Conservation (phyloP, 2,113 vertebrate genomes). For the Hucho hucho region DNA sequence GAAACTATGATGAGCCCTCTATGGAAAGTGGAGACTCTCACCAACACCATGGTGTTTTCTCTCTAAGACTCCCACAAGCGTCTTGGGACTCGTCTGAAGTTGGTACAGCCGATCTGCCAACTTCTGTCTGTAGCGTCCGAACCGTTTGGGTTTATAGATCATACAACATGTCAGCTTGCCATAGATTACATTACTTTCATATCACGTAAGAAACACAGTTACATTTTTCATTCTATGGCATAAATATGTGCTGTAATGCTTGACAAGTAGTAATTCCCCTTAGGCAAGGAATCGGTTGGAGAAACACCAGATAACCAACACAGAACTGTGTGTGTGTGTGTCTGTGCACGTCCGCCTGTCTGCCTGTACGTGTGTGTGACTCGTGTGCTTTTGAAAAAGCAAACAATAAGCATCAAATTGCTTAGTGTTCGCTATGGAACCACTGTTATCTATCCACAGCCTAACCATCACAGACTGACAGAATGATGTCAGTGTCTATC, state of each 20-base stretch:
- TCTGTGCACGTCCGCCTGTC: not conserved
- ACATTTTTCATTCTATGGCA: conserved; percentile 11
- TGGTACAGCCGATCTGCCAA: no score
- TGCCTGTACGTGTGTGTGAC: not conserved
- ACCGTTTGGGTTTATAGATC: conserved; percentile 5
- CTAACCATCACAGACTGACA: no score
- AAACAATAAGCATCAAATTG: conserved; percentile 48
- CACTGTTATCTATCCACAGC: conserved; percentile 14
- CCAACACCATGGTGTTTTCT: no score
- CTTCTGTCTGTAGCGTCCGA: no score
- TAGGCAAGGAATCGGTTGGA: conserved; percentile 25
- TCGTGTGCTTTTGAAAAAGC: conserved; percentile 14
- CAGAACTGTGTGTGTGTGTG: not conserved
- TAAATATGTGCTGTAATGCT: conserved; percentile 48
- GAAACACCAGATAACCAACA: conserved; percentile 14
- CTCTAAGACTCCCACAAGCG: no score
- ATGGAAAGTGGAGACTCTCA: no score
- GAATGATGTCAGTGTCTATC: no score
- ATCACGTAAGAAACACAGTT: conserved; percentile 25
- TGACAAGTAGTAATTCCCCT: conserved; percentile 29
- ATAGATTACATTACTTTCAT: conserved; percentile 41
- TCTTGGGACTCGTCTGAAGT: no score
- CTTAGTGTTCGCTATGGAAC: conserved; percentile 17
- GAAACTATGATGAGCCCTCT: no score
- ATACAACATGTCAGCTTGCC: conserved; percentile 35